Evolutionary conservation across 2,113 vertebrate species (phyloP).

Genomic region (Triplophysa tibetana): DNA sequence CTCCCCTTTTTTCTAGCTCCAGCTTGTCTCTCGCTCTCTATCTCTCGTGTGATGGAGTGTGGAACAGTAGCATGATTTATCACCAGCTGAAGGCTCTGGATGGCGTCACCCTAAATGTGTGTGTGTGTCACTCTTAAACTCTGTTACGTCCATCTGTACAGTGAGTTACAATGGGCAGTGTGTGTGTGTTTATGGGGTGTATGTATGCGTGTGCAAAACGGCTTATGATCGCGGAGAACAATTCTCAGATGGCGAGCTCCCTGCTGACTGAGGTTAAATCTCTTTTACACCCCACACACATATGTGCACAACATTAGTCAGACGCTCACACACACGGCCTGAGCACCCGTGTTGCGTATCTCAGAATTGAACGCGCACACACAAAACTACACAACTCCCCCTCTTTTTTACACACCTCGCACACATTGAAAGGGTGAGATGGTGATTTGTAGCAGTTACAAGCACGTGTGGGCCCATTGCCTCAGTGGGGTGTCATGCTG

Average conservation of each 20-base stretch:
- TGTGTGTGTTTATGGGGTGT: slow-evolving; percentile 9
- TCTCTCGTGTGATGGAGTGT: slow-evolving; percentile 13
- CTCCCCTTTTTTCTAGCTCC: background rate
- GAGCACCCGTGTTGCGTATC: slow-evolving; percentile 21
- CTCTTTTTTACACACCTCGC: slow-evolving; percentile 9
- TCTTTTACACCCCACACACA: slow-evolving; percentile 36
- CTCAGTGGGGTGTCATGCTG: slow-evolving; percentile 39
- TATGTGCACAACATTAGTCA: slow-evolving; percentile 27
- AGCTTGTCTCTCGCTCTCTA: slow-evolving; percentile 14
- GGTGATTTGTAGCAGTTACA: slow-evolving; percentile 44
- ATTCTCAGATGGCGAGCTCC: slow-evolving; percentile 16
- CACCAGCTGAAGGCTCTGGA: slow-evolving; percentile 43
- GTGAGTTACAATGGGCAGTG: slow-evolving; percentile 26
- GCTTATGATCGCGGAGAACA: slow-evolving; percentile 33
- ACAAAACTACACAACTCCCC: slow-evolving; percentile 17
- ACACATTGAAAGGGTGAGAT: slow-evolving; percentile 17
- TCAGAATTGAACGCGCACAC: slow-evolving; percentile 23
- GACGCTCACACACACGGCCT: background rate
- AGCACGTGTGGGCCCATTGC: slow-evolving; percentile 36
- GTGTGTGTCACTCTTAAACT: slow-evolving; percentile 26
- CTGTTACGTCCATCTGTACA: slow-evolving; percentile 41
- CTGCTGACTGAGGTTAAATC: slow-evolving; percentile 36
- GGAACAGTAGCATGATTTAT: slow-evolving; percentile 47
- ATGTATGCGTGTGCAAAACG: background rate
- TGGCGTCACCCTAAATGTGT: slow-evolving; percentile 38